Evolutionary conservation across 2,113 vertebrate species (phyloP), one percentile per base, ranked within the genome.

Genomic region (Pipa parva): DNA sequence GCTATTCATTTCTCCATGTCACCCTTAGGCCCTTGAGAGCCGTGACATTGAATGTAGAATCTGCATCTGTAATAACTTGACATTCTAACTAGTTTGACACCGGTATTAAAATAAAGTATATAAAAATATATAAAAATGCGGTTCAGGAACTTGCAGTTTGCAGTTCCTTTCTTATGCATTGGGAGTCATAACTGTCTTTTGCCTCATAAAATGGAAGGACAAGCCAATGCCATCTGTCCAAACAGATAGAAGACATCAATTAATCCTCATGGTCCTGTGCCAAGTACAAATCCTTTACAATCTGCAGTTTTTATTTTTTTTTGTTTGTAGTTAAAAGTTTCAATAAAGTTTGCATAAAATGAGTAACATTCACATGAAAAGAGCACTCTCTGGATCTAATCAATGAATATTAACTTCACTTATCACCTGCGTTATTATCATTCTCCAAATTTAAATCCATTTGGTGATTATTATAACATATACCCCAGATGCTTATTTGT

Each of bases 1-100:
- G 37, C 63, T 56, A 36, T 28, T 45, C 33, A 15, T 46, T 37
- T 27, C 37, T 65, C 52, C 51, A 37, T 48, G 31, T 65, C 55
- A 57, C 63, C 63, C 63, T 65, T 65, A 52, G 63, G 52, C 52
- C 63, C 63, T 57, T 48, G 26, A 57, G 63, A 57, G n/a, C 63
- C 63, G 13, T 48, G 63, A 31, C 63, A 48, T 57, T 33, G 52
- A 31, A 46, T 29, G 27, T 65, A 57, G 22, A 29, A 48, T 45
- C 39, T 25, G 57, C 52, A 65, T 65, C 63, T 65, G 63, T 29
- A 57, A 57, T 57, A 65, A 65, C 37, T 56, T 55, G 63, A 55
- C 5, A 39, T 26, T 65, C 48, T 57, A 33, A 65, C 51, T 29
- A 25, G 51, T 54, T 51, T 39, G 12, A 65, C 46, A 56, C n/a